Base-by-base conservation (phyloP, 2,797 vertebrate species). In the Orientallactaga sibirica region DNA sequence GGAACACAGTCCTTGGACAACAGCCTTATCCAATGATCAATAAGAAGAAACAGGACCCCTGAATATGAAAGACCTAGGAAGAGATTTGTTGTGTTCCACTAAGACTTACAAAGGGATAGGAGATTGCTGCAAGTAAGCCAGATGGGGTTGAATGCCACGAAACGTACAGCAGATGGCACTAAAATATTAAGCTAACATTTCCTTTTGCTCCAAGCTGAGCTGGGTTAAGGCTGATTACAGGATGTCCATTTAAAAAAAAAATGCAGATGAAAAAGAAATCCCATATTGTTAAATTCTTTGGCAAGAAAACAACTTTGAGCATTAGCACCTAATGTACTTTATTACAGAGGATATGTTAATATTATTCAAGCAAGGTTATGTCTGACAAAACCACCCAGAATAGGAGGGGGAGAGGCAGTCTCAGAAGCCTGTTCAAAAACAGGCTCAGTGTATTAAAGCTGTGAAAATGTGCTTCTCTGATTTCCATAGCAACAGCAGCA, bases 151-250 rank as follows among this genome's bases (percentile, higher is more conserved):
- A 96, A 97, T 95, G 96, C 96, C 95, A 97, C 97, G 94, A 95
- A 96, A 95, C 96, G 96, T 96, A 96, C 93, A 97, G 98, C 98
- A 98, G 98, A 98, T 98, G 98, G 98, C 97, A 98, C 96, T 97
- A 87, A 97, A 97, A 98, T 98, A 98, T 97, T 98, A 98, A 98
- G 97, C 97, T 98, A 98, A 96, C 96, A 93, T 96, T 97, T 96
- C 97, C 95, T 96, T 97, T 96, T 97, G 97, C 96, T 98, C 94
- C 82, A 96, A 95, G 94, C 24, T 10, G 16, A 61, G 96, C 94
- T 89, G 33, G 37, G 90, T 97, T 95, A 85, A 80, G 33, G 66
- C 90, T 96, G 96, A 94, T 37, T 94, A 95, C 86, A 88, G 52
- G 95, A 97, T 62, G 85, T 82, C 93, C 97, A 91, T 94, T 58